These are phyloP conservation scores for Microtus richardsoni DNA, from an alignment of 2,113 vertebrate species.

Conservation along the genomic window DNA sequence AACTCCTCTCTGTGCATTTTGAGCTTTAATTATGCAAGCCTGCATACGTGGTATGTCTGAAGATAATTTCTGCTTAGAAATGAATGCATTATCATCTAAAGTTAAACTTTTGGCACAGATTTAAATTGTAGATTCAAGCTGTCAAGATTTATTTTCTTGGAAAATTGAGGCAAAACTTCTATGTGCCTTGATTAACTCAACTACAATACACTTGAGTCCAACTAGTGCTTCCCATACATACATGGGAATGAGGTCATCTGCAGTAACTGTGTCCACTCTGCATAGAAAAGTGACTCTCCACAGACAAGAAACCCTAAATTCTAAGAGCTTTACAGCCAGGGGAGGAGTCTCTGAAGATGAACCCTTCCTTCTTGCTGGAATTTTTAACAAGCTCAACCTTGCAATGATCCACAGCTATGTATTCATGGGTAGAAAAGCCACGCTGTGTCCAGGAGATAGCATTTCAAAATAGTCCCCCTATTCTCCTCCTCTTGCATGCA, in stretches of 20 bases:
- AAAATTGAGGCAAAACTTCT: neutral
- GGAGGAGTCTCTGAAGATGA: neutral
- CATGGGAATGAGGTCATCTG: neutral
- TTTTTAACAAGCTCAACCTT: neutral
- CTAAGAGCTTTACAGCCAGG: neutral
- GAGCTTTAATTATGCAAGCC: neutral
- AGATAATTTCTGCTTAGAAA: slow-evolving; percentile 9
- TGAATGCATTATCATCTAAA: neutral
- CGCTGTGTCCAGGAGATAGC: too few species aligned
- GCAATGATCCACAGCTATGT: too few species aligned
- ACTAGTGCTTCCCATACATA: too few species aligned
- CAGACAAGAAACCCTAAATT: too few species aligned
- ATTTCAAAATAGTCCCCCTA: neutral
- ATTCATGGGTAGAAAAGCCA: neutral
- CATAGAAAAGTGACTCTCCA: neutral
- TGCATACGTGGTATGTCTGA: neutral
- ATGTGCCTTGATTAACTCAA: neutral
- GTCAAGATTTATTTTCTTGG: neutral
- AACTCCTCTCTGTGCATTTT: neutral
- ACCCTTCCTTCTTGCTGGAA: neutral
- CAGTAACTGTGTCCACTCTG: neutral
- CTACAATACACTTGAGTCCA: neutral
- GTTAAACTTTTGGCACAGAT: neutral
- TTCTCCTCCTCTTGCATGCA: too few species aligned
- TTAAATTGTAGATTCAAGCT: slow-evolving; percentile 11